Evolutionary conservation across 2,797 vertebrate species (phyloP).

Genomic region (Microchirus variegatus): DNA sequence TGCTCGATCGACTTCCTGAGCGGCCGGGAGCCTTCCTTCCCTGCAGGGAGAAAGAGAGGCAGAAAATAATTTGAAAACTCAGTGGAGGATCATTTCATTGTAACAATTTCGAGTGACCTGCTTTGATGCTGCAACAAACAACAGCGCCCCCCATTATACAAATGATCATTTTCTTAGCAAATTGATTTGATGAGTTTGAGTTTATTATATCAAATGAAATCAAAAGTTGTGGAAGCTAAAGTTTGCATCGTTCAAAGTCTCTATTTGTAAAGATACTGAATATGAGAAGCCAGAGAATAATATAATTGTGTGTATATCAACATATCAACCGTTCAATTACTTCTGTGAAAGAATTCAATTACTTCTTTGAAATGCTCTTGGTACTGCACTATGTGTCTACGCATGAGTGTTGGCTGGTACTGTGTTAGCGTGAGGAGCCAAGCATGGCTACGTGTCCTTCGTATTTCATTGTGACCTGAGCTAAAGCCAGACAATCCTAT

Average conservation of each 20-base stretch:
- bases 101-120: background rate
- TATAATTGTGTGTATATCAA: no score
- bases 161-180: no score
- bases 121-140: background rate
- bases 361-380: no score
- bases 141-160: no score
- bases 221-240: background rate
- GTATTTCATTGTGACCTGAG: constrained; percentile 55
- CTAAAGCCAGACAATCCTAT: constrained; percentile 78
- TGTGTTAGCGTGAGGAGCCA: constrained; percentile 39
- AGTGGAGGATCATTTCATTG: background rate
- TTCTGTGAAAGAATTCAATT: no score
- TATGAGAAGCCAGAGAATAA: background rate
- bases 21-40: constrained; percentile 88
- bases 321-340: no score
- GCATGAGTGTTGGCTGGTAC: no score
- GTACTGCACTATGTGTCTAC: no score
- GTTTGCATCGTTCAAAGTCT: background rate
- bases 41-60: constrained; percentile 74
- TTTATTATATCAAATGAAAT: background rate
- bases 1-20: constrained; percentile 93
- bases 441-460: constrained; percentile 45
- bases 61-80: constrained; percentile 37
- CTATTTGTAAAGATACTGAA: no score
- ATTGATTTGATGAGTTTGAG: no score